These are phyloP conservation scores for Lophotriccus pileatus DNA, from an alignment of 2,797 vertebrate species.

Conservation along the genomic window DNA sequence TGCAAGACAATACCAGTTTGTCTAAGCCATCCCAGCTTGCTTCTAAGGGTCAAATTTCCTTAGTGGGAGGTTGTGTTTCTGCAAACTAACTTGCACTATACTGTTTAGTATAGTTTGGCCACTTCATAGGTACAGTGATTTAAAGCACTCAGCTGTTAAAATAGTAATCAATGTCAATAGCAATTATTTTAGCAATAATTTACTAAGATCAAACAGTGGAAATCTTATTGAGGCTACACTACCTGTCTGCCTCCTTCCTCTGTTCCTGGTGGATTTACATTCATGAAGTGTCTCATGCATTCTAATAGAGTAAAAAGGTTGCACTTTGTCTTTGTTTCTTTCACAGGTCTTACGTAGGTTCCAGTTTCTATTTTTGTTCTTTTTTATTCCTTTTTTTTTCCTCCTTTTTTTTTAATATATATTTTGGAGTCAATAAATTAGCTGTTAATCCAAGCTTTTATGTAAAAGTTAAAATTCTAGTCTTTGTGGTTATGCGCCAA, in stretches of 20 bases:
- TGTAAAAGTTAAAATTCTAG: background rate
- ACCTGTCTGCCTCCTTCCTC: background rate
- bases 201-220: background rate
- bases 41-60: background rate
- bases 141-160: background rate
- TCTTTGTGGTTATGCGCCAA: background rate
- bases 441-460: background rate
- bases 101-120: background rate
- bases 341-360: background rate
- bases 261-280: background rate
- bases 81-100: background rate
- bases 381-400: background rate
- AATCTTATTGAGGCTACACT: background rate
- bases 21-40: background rate
- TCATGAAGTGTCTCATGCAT: background rate
- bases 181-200: background rate
- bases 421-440: background rate
- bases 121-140: background rate
- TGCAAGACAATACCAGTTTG: background rate
- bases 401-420: rapidly evolving
- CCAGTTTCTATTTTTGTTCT: rapidly evolving
- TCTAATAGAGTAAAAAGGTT: background rate
- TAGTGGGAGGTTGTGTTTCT: background rate
- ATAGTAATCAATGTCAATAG: background rate
- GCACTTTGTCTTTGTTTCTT: background rate